phyloP scores from a whole-genome alignment of 2,888 invertebrate genomes.

The Hecatera dysodea region DNA sequence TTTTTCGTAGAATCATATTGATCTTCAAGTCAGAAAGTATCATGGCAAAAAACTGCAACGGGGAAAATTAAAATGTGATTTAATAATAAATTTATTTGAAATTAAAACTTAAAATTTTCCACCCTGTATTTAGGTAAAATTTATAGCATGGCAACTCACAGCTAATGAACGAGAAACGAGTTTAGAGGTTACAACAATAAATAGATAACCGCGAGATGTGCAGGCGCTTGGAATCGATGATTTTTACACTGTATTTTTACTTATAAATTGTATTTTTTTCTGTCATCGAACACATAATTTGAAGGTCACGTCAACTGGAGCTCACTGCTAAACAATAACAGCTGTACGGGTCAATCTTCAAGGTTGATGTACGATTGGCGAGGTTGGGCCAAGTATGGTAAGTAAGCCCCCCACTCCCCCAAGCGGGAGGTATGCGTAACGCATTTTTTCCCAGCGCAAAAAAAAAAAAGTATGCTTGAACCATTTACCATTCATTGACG shows the following conservation, averaged over 20 bases:
- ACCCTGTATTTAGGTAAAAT: slow-evolving; percentile 21
- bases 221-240: slow-evolving; percentile 6
- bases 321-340: background rate
- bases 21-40: too few species aligned
- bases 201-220: slow-evolving; percentile 30
- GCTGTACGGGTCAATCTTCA: background rate
- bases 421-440: too few species aligned
- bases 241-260: slow-evolving; percentile 20
- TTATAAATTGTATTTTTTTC: background rate
- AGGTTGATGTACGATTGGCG: background rate
- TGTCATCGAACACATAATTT: background rate
- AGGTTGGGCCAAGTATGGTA: background rate
- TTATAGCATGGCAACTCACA: slow-evolving; percentile 9
- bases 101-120: too few species aligned
- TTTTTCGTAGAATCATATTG: too few species aligned
- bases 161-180: slow-evolving; percentile 27
- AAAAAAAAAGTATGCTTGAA: too few species aligned
- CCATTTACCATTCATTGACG: too few species aligned
- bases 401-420: too few species aligned
- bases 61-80: too few species aligned
- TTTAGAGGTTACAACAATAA: slow-evolving; percentile 45
- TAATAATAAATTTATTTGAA: too few species aligned
- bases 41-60: too few species aligned
- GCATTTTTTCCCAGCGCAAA: too few species aligned
- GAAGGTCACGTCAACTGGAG: background rate